These are phyloP conservation scores for Buceros bicornis DNA, from an alignment of 2,797 vertebrate genomes.

Conservation along the genomic window DNA sequence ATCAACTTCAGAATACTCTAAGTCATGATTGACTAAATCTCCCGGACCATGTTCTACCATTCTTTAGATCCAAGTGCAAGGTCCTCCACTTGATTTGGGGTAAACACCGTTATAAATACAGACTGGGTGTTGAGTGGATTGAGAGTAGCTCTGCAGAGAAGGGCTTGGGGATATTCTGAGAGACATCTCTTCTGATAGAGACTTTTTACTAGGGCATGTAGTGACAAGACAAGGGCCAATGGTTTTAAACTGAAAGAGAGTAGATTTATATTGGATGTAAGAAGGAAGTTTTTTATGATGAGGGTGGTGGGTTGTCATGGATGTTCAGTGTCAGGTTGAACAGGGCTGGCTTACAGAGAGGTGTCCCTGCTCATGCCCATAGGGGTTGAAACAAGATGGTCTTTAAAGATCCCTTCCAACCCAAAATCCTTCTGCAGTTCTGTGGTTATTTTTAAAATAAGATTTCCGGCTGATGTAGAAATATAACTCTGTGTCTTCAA, in stretches of 20 bases:
- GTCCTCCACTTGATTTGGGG: not conserved
- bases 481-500: not conserved
- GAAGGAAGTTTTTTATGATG: not conserved
- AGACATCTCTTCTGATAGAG: not conserved
- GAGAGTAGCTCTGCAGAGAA: not conserved
- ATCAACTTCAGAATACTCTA: not conserved
- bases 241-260: not conserved
- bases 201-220: not conserved
- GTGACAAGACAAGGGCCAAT: not conserved
- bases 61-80: not conserved
- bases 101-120: not conserved
- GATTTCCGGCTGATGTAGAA: not conserved
- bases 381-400: not conserved
- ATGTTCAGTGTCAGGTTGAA: not conserved
- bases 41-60: accelerated
- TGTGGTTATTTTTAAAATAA: not conserved
- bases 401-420: not conserved
- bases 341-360: not conserved
- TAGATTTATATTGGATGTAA: not conserved
- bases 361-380: accelerated
- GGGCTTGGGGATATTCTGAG: not conserved
- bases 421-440: not conserved
- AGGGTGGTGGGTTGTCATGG: not conserved
- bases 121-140: not conserved
- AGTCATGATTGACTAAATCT: not conserved